These are phyloP conservation scores for Rhinoderma darwinii DNA, from an alignment of 2,113 vertebrate genomes.

Conservation along the genomic window DNA sequence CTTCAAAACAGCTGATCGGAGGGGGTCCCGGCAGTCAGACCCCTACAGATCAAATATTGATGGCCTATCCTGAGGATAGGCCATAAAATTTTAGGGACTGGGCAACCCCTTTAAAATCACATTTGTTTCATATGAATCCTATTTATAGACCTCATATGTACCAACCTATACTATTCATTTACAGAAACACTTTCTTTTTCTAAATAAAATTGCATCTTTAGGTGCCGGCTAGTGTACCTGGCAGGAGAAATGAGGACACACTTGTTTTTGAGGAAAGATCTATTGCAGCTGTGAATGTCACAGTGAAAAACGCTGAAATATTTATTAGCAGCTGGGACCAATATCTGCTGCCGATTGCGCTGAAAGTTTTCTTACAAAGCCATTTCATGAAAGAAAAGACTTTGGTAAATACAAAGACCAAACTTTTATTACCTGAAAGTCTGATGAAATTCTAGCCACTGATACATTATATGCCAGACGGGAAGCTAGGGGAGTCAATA, in stretches of 20 bases:
- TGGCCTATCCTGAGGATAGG: too few relatives aligned
- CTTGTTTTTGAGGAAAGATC: constrained; percentile 8
- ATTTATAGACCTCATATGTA: neutral
- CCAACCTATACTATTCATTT: neutral
- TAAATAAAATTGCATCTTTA: constrained; percentile 24
- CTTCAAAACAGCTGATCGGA: too few relatives aligned
- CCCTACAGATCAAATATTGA: too few relatives aligned
- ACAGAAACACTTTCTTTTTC: neutral
- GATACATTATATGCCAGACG: neutral
- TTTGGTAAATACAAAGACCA: constrained; percentile 34
- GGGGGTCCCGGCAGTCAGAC: too few relatives aligned
- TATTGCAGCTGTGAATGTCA: constrained; percentile 38
- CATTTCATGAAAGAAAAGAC: constrained; percentile 37
- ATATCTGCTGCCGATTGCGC: constrained; percentile 44
- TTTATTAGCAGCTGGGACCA: constrained; percentile 48
- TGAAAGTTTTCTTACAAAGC: constrained; percentile 16
- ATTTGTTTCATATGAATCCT: neutral
- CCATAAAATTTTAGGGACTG: too few relatives aligned
- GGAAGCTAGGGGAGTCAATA: neutral
- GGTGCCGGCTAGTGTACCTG: neutral
- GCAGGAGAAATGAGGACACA: constrained; percentile 27
- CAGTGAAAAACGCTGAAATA: constrained; percentile 45
- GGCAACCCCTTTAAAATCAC: neutral
- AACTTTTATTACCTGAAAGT: constrained; percentile 33
- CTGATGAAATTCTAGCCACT: constrained; percentile 3